Evolutionary conservation across 2,113 vertebrate genomes (phyloP), one percentile per base, ranked within the genome.

Genomic region (Callocephalon fimbriatum): DNA sequence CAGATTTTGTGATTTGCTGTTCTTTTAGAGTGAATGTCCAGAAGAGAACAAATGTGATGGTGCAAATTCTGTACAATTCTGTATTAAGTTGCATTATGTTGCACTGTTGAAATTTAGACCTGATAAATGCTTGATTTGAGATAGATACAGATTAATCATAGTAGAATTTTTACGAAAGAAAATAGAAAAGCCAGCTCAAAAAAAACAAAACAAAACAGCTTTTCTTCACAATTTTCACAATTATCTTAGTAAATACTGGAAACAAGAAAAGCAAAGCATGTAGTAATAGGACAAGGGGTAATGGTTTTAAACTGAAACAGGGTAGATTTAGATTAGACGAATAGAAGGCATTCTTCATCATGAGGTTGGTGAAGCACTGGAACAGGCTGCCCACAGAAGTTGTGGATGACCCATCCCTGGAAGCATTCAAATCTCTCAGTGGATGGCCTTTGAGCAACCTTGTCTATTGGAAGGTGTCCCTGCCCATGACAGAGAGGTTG

Each of bases 401-500:
- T 84, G 9, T 54, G 7, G 9, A 10, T 48, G 18, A 17, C 14
- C 11, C 22, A 0, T 29, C 26, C 44, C 0, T 56, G 0, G 21
- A 66, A 58, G 7, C 14, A 4, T 38, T 45, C 50, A 38, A 65
- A 13, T 6, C 22, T 10, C 29, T 54, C 65, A 51, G 18, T 85
- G 27, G 19, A 58, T 29, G 27, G 37, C 10, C 10, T 62, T 15
- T 65, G 58, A 72, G 15, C 7, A 15, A 20, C 27, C 5, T 7
- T 4, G 18, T 63, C 42, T 42, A 11, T 29, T 56, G 26, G 18
- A 77, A 65, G 8, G 16, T 22, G 8, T 6, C 6, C 20, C 16
- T 47, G 13, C 25, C n/a, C 37, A 9, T 8, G n/a, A 38, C 15
- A 61, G 22, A 2, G 42, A 4, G 12, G 42, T 32, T 78, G 22